Percentiles rank a stretch among this genome's conserved stretches.
Conservation (phyloP, 2,888 invertebrate species). For the Leptopilina syphax region DNA sequence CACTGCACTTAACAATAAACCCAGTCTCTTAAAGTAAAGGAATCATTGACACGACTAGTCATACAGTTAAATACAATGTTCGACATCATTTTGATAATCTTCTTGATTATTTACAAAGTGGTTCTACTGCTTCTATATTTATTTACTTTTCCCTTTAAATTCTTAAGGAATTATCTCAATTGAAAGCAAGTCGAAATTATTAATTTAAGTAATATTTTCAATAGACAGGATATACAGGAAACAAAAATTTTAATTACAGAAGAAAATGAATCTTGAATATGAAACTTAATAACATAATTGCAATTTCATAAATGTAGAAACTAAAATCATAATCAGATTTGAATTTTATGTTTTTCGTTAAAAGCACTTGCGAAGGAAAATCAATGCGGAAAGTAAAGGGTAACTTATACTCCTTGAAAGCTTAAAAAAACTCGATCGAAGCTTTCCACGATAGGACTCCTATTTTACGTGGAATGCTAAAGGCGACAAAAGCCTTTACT, state of each 20-base stretch:
- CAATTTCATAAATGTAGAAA: neutral
- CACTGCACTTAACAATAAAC: conserved; percentile 34
- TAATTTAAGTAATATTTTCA: too few relatives aligned
- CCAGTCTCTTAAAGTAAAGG: conserved; percentile 8
- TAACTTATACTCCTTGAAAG: conserved; percentile 64
- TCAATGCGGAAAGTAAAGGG: conserved; percentile 54
- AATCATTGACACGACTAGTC: conserved; percentile 15
- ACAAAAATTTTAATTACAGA: too few relatives aligned
- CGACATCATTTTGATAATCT: conserved; percentile 14
- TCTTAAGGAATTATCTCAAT: neutral
- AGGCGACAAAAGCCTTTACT: conserved; percentile 5
- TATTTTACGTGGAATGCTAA: conserved; percentile 10
- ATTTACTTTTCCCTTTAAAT: neutral
- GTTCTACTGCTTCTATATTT: neutral
- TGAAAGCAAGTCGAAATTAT: too few relatives aligned
- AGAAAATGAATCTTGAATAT: too few relatives aligned
- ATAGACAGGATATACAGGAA: too few relatives aligned
- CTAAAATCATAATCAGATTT: neutral
- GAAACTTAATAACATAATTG: neutral
- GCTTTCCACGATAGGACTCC: conserved; percentile 1
- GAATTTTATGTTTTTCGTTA: conserved; percentile 7
- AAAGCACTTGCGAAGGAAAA: neutral
- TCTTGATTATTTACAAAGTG: neutral
- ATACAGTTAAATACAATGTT: conserved; percentile 4
- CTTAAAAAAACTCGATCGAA: conserved; percentile 52